These are phyloP conservation scores for Rhyacichthys aspro DNA, from an alignment of 2,797 vertebrate genomes.

Conservation along the genomic window DNA sequence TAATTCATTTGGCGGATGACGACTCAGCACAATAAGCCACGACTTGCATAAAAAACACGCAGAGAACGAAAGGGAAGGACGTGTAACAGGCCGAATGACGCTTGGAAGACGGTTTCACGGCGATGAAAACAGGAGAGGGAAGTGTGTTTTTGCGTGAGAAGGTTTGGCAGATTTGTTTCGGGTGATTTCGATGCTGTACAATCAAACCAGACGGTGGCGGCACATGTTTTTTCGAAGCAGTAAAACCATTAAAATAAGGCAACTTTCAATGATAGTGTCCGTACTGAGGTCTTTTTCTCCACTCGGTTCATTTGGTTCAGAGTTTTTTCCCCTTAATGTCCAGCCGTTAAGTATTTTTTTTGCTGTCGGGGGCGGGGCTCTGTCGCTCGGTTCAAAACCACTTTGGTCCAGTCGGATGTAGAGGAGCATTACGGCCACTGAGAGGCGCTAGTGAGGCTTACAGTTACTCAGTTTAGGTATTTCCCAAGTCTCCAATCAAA, in stretches of 20 bases:
- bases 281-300: slow-evolving; percentile 43
- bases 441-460: slow-evolving; percentile 7
- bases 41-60: slow-evolving; percentile 52
- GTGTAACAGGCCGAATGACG: slow-evolving; percentile 73
- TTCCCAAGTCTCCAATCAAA: slow-evolving; percentile 47
- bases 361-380: slow-evolving; percentile 9
- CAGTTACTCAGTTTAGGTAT: slow-evolving; percentile 46
- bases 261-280: slow-evolving; percentile 75
- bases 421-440: slow-evolving; percentile 27
- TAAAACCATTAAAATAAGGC: slow-evolving; percentile 83
- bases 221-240: slow-evolving; percentile 66
- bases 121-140: background rate
- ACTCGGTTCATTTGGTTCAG: slow-evolving; percentile 55
- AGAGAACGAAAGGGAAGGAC: slow-evolving; percentile 19
- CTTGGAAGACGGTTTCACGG: slow-evolving; percentile 73
- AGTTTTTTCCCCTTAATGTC: slow-evolving; percentile 25
- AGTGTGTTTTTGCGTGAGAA: background rate
- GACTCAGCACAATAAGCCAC: slow-evolving; percentile 65
- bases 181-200: slow-evolving; percentile 67
- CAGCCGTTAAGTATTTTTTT: slow-evolving; percentile 57
- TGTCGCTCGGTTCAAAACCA: slow-evolving; percentile 56
- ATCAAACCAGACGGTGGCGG: slow-evolving; percentile 64
- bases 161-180: slow-evolving; percentile 34
- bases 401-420: slow-evolving; percentile 68
- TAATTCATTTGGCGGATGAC: background rate